Base-by-base conservation (phyloP, 2,113 vertebrate species). In the Sigmodon hispidus region DNA sequence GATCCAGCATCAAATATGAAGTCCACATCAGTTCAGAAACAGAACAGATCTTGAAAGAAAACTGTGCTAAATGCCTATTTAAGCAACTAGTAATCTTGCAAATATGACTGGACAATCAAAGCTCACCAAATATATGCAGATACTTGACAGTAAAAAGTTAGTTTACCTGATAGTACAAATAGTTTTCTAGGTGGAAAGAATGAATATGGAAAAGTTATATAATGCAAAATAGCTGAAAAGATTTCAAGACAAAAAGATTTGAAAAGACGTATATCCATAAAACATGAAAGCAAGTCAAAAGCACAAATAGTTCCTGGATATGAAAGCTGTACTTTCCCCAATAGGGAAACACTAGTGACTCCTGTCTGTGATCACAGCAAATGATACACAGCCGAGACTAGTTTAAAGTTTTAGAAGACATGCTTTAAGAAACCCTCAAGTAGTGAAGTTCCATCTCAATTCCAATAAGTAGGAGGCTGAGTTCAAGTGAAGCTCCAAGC, bases 201-300 rank as follows among this genome's bases (percentile, higher is more conserved):
- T 50, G 45, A 90, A 91, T 87, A 26, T 55, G 88, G 36, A 92
- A 29, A 7, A 89, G 79, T 94, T 67, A 94, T 48, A 86, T 13
- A 72, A 80, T 65, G 59, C 45, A 94, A 93, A 81, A 70, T n/a
- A 67, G 36, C 21, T 77, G 26, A 95, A 92, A 83, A 67, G 48
- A 90, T 70, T 81, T 87, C 77, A 65, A 84, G 34, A 61, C 69
- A 94, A 77, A 91, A 65, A 92, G 29, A 89, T 65, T 3, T 81
- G 19, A 93, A 93, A 81, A 90, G 36, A 76, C 5, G 92, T 31
- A 67, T 0, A 76, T 57, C 24, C 59, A 93, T 45, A 65, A 94
- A 91, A 72, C 77, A 81, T 9, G 24, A 95, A 92, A 90, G 80
- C 67, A 48, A 91, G 59, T 93, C 80, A 90, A 59, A 93, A 90